Evolutionary conservation across 23 tunicate genomes (phyloP).

Genomic region (Halocynthia roretzi): DNA sequence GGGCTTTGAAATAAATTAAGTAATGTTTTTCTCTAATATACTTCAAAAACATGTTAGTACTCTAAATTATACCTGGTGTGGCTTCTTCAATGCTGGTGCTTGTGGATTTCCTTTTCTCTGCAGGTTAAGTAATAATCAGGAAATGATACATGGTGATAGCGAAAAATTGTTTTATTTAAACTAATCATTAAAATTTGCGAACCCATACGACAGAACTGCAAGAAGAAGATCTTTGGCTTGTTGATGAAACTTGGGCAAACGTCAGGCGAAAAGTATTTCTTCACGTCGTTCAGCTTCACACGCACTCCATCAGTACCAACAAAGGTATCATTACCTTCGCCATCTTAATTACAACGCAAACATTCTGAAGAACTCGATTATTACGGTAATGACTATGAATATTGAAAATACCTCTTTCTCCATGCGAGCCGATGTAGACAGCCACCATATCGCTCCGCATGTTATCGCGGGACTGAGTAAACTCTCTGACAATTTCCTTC

Average conservation of each 20-base stretch:
- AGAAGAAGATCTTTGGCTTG: slow-evolving; percentile 40
- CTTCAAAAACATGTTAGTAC: too few relatives aligned
- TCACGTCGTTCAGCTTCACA: slow-evolving; percentile 16
- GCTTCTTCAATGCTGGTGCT: too few relatives aligned
- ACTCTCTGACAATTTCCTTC: slow-evolving; percentile 17
- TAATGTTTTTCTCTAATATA: too few relatives aligned
- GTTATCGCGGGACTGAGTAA: slow-evolving; percentile 32
- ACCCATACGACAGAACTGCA: slow-evolving; percentile 47
- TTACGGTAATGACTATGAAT: neutral
- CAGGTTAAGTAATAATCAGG: too few relatives aligned
- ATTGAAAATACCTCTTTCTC: slow-evolving; percentile 32
- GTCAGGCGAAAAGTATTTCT: slow-evolving; percentile 6
- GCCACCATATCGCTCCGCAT: slow-evolving; percentile 8
- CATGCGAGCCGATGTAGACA: slow-evolving; percentile 42
- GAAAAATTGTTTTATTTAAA: neutral
- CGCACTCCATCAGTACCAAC: slow-evolving; percentile 29
- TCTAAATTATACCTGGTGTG: too few relatives aligned
- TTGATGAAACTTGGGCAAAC: slow-evolving; percentile 14
- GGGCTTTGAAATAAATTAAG: too few relatives aligned
- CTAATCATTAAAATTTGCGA: neutral
- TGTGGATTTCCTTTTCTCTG: too few relatives aligned
- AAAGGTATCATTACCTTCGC: slow-evolving; percentile 23
- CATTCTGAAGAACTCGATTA: neutral
- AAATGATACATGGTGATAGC: too few relatives aligned
- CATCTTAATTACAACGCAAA: slow-evolving; percentile 1